Conservation (phyloP, 2,797 vertebrate species). For the Anguilla megastoma region DNA sequence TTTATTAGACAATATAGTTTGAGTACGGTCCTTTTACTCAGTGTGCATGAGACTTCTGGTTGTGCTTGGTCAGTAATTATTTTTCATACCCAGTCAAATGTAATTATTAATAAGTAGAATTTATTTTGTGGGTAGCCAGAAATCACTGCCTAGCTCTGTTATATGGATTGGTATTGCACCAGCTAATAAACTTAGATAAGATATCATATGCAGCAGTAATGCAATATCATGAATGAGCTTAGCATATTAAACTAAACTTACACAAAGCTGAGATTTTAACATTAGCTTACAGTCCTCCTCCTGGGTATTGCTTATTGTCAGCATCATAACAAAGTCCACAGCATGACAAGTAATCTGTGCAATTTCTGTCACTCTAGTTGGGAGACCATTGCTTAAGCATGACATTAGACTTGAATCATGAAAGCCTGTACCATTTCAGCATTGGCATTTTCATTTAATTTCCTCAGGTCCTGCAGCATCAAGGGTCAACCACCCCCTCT, state of each 20-base stretch:
- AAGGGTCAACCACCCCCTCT: neutral
- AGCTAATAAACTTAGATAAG: neutral
- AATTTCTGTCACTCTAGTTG: neutral
- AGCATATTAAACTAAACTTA: neutral
- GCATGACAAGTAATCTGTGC: neutral
- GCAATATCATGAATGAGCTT: neutral
- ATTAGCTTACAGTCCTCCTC: neutral
- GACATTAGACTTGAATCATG: neutral
- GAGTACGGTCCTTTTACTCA: neutral
- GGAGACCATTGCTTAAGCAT: neutral
- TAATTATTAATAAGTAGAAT: neutral
- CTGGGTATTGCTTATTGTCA: neutral
- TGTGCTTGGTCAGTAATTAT: neutral
- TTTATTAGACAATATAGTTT: neutral
- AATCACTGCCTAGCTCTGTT: neutral
- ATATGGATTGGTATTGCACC: neutral
- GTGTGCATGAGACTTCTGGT: neutral
- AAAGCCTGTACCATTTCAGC: neutral
- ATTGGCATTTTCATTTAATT: neutral
- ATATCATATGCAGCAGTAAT: neutral
- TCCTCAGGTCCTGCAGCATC: neutral
- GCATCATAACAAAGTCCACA: neutral
- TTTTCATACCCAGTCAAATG: constrained; percentile 5
- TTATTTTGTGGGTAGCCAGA: neutral
- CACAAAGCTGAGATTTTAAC: neutral